These are phyloP conservation scores for Achatina immaculata DNA, from an alignment of 1,140 invertebrate species.

Conservation along the genomic window DNA sequence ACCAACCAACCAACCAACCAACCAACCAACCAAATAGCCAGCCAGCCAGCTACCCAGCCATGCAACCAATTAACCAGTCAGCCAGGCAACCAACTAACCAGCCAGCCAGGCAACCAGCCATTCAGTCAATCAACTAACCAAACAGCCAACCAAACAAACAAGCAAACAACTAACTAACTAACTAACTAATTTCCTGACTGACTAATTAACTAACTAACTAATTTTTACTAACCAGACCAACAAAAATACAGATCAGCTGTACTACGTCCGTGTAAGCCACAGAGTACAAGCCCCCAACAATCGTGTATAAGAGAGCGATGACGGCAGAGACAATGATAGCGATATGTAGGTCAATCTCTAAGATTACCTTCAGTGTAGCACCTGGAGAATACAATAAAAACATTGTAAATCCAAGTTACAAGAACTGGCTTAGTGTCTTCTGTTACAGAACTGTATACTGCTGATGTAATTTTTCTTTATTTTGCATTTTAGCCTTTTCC, in stretches of 20 bases:
- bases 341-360: conserved; percentile 91
- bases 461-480: background rate
- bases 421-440: background rate
- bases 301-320: conserved; percentile 96
- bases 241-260: conserved; percentile 98
- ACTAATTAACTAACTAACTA: too few relatives aligned
- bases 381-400: conserved; percentile 72
- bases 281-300: conserved; percentile 96
- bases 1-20: too few relatives aligned
- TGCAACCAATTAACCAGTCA: too few relatives aligned
- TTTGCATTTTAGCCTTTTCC: background rate
- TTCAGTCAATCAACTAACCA: too few relatives aligned
- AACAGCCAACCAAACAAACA: too few relatives aligned
- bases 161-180: too few relatives aligned
- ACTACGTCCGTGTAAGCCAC: conserved; percentile 99
- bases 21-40: too few relatives aligned
- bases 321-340: conserved; percentile 95
- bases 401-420: background rate
- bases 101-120: too few relatives aligned
- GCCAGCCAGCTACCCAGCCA: too few relatives aligned
- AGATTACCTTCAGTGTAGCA: conserved; percentile 94
- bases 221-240: conserved; percentile 87
- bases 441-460: background rate
- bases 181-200: too few relatives aligned
- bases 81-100: too few relatives aligned